Evolutionary conservation across 2,888 invertebrate genomes (phyloP).

Genomic region (Dicroscelio sp.): DNA sequence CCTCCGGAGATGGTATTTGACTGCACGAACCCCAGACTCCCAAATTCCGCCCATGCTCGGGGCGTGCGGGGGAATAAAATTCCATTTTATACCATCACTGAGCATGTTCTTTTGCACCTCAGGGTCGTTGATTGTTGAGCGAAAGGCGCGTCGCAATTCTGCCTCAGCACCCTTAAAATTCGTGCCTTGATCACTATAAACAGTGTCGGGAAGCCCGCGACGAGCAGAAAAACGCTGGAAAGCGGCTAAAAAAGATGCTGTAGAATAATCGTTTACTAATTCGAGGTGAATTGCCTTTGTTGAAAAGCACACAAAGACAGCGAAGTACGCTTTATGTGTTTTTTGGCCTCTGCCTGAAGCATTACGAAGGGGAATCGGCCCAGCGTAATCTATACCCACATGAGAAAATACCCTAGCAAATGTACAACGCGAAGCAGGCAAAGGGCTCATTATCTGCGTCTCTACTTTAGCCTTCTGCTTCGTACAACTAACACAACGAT

Average conservation of each 20-base stretch:
- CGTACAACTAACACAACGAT: too few species aligned
- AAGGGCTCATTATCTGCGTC: neutral
- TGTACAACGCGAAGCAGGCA: neutral
- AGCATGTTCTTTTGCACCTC: too few species aligned
- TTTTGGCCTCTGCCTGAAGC: neutral
- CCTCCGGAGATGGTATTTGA: neutral
- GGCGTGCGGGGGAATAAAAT: neutral
- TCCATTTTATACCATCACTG: neutral
- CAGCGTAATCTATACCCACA: neutral
- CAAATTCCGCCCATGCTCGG: neutral
- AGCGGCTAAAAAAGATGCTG: neutral
- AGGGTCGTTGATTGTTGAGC: too few species aligned
- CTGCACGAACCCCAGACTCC: neutral
- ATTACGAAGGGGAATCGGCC: neutral
- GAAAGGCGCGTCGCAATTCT: neutral
- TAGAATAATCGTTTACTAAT: neutral
- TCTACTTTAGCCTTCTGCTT: neutral
- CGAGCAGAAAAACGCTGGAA: neutral
- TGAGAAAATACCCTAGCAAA: neutral
- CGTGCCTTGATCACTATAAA: slow-evolving; percentile 26
- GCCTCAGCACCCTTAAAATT: neutral
- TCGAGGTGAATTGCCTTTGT: slow-evolving; percentile 9
- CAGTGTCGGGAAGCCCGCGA: neutral
- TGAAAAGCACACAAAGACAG: slow-evolving; percentile 2
- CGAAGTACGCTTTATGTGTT: neutral